Evolutionary conservation across 2,888 invertebrate genomes (phyloP).

Genomic region (Elaeidobius kamerunicus): DNA sequence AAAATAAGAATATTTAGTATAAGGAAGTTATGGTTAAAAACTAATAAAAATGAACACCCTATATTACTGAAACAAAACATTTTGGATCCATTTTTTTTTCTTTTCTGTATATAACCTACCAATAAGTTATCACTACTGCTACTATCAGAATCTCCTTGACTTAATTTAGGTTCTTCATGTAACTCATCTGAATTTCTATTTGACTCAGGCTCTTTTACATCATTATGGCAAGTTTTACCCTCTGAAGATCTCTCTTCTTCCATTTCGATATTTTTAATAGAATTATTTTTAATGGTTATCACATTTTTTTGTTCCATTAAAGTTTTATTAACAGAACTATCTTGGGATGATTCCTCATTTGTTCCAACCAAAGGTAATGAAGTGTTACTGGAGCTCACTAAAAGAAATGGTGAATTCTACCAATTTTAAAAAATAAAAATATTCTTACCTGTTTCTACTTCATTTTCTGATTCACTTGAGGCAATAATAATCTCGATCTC

Average conservation of each 20-base stretch:
- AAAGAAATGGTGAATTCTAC: no score
- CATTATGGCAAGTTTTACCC: slow-evolving; percentile 2
- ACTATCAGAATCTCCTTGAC: slow-evolving; percentile 1
- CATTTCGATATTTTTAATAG: background rate
- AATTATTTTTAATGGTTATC: slow-evolving; percentile 1
- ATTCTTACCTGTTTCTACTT: no score
- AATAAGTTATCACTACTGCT: slow-evolving; percentile 18
- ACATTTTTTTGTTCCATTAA: background rate
- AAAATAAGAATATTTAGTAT: background rate
- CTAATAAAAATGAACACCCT: no score
- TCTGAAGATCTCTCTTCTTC: slow-evolving; percentile 3
- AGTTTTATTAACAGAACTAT: background rate
- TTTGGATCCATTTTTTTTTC: no score
- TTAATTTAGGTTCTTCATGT: no score
- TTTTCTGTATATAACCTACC: slow-evolving; percentile 2
- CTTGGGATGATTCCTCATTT: slow-evolving; percentile 1
- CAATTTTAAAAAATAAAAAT: no score
- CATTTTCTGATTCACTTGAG: slow-evolving; percentile 51
- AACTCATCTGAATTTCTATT: no score
- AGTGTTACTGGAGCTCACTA: no score
- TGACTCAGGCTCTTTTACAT: background rate
- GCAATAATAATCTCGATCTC: slow-evolving; percentile 44
- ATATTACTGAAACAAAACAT: no score
- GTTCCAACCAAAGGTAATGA: no score
- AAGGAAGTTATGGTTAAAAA: background rate